Conservation (phyloP, 2,888 invertebrate genomes). For the Xestia xanthographa region DNA sequence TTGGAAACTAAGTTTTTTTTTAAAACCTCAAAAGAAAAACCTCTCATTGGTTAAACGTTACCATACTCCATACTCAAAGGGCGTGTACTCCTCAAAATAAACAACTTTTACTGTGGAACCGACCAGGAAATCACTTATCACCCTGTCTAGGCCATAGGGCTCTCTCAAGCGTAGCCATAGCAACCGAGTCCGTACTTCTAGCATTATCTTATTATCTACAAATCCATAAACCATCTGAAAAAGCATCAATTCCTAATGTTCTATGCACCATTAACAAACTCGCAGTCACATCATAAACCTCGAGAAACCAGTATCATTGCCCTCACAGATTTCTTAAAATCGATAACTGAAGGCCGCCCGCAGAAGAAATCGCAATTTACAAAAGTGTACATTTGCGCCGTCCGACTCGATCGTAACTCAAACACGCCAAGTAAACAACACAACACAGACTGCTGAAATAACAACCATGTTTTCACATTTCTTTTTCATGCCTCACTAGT, state of each 20-base stretch:
- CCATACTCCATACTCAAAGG: not conserved
- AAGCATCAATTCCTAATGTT: not conserved
- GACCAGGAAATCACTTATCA: too few relatives aligned
- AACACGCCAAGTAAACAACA: slow-evolving; percentile 27
- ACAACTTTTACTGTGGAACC: too few relatives aligned
- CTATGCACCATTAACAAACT: not conserved
- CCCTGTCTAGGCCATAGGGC: not conserved
- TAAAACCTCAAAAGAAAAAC: too few relatives aligned
- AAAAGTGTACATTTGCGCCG: slow-evolving; percentile 13
- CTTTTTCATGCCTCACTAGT: slow-evolving; percentile 1
- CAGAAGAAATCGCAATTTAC: slow-evolving; percentile 39
- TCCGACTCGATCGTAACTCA: slow-evolving; percentile 5
- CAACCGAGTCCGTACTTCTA: not conserved
- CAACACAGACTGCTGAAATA: slow-evolving; percentile 10
- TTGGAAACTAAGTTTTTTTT: too few relatives aligned
- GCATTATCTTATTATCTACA: not conserved
- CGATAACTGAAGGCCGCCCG: slow-evolving; percentile 34
- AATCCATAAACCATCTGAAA: not conserved
- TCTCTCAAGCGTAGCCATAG: not conserved
- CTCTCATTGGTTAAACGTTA: not conserved
- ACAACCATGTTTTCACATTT: slow-evolving; percentile 26
- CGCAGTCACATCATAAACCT: not conserved
- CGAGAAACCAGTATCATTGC: slow-evolving; percentile 15
- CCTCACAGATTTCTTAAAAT: slow-evolving; percentile 42
- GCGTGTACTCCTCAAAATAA: too few relatives aligned